Evolutionary conservation across 2,797 vertebrate genomes (phyloP).

Genomic region (Manis javanica): DNA sequence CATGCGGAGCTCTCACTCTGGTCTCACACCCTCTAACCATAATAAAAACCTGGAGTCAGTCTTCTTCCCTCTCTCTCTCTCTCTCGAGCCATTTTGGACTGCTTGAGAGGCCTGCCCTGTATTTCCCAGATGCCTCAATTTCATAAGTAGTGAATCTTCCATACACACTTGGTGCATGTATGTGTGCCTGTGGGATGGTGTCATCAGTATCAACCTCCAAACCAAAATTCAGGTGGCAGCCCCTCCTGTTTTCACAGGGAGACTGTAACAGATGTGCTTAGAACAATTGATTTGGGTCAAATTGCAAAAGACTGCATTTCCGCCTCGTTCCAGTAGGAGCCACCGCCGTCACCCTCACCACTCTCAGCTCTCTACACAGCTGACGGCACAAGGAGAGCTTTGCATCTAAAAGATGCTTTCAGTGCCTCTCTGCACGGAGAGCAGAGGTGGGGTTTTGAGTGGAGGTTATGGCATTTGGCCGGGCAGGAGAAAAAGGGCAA

Average conservation of each 20-base stretch:
- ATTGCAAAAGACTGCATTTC: neutral
- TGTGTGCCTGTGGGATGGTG: neutral
- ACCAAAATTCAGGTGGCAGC: neutral
- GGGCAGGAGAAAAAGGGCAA: neutral
- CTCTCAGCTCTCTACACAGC: neutral
- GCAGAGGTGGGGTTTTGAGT: neutral
- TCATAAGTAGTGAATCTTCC: neutral
- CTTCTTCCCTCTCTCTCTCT: neutral
- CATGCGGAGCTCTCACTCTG: accelerated
- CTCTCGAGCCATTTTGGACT: neutral
- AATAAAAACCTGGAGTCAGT: neutral
- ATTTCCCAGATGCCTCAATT: neutral
- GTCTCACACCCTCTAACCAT: too few species aligned
- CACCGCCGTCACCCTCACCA: neutral
- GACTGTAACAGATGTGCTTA: neutral
- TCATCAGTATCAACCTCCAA: neutral
- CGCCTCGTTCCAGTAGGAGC: too few species aligned
- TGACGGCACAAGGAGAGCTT: neutral
- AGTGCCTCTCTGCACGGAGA: neutral
- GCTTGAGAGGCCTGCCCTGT: neutral
- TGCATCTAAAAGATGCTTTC: neutral
- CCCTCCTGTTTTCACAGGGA: neutral
- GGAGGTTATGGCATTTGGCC: neutral
- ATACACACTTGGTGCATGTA: neutral
- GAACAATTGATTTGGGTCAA: neutral